Conservation (phyloP, 2,113 vertebrate species). For the Manacus vitellinus region DNA sequence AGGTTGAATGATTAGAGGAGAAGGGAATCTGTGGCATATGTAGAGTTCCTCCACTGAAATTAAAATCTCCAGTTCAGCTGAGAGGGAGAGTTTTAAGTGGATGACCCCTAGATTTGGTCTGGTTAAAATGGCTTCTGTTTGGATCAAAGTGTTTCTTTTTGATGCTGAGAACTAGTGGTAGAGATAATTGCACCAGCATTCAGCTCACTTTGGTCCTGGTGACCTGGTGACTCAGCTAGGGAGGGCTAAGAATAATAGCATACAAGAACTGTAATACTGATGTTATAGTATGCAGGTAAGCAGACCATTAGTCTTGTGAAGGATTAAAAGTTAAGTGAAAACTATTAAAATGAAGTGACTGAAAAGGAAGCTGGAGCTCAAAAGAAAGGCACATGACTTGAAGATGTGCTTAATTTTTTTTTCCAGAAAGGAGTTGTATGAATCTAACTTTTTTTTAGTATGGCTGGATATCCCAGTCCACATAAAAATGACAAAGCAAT, state of each 20-base stretch:
- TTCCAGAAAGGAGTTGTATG: not conserved
- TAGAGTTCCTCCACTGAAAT: not conserved
- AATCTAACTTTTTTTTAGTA: not conserved
- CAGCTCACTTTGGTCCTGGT: not conserved
- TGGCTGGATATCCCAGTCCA: not conserved
- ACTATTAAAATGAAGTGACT: not conserved
- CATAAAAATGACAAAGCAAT: not conserved
- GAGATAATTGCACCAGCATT: not conserved
- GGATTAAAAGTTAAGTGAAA: not conserved
- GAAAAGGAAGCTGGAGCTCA: not conserved
- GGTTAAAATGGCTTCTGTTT: not conserved
- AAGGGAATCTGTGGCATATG: rapidly evolving
- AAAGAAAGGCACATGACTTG: not conserved
- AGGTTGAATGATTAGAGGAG: not conserved
- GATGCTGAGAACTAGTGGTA: not conserved
- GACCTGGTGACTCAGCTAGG: not conserved
- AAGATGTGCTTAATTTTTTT: not conserved
- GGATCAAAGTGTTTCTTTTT: not conserved
- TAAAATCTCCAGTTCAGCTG: not conserved
- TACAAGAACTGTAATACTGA: not conserved
- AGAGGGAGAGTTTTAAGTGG: not conserved
- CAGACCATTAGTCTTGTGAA: not conserved
- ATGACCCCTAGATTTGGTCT: not conserved
- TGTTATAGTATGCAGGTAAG: not conserved
- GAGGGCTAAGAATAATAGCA: not conserved